phyloP scores from a whole-genome alignment of 2,888 invertebrate genomes.

The Agonopterix heracliana region DNA sequence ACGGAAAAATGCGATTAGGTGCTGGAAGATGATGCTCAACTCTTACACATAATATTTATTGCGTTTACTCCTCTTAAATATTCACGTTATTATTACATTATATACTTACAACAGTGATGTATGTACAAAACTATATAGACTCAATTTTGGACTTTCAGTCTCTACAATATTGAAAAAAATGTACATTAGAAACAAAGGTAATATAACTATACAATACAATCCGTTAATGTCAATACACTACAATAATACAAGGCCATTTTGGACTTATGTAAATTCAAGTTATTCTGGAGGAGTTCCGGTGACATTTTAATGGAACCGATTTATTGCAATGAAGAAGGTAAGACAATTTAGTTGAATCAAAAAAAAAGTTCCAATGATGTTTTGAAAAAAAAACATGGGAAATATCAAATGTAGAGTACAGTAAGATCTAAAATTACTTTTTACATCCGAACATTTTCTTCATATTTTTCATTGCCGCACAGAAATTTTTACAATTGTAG shows the following conservation, averaged over 20 bases:
- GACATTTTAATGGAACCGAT: conserved; percentile 13
- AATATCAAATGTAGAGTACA: too few species aligned
- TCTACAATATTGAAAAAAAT: conserved; percentile 62
- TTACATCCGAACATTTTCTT: too few species aligned
- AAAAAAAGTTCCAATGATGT: too few species aligned
- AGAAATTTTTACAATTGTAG: too few species aligned
- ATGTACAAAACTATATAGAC: conserved; percentile 73
- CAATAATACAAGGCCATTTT: conserved; percentile 64
- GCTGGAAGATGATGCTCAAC: too few species aligned
- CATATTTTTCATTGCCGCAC: too few species aligned
- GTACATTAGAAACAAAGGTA: conserved; percentile 52
- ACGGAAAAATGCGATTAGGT: too few species aligned
- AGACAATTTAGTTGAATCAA: too few species aligned
- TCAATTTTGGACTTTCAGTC: conserved; percentile 76
- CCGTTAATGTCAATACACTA: conserved; percentile 46
- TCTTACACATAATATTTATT: conserved; percentile 73
- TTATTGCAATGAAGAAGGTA: too few species aligned
- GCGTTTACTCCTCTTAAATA: conserved; percentile 68
- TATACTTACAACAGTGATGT: conserved; percentile 71
- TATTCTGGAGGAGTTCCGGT: conserved; percentile 29
- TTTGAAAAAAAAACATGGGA: too few species aligned
- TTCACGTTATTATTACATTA: conserved; percentile 60
- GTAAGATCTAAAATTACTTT: too few species aligned
- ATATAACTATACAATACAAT: conserved; percentile 48
- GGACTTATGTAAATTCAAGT: conserved; percentile 33